A percentile compares a stretch with the other conserved stretches of the same genome.
phyloP scores from a whole-genome alignment of 2,113 vertebrate genomes.

The Protobothrops flavoviridis region DNA sequence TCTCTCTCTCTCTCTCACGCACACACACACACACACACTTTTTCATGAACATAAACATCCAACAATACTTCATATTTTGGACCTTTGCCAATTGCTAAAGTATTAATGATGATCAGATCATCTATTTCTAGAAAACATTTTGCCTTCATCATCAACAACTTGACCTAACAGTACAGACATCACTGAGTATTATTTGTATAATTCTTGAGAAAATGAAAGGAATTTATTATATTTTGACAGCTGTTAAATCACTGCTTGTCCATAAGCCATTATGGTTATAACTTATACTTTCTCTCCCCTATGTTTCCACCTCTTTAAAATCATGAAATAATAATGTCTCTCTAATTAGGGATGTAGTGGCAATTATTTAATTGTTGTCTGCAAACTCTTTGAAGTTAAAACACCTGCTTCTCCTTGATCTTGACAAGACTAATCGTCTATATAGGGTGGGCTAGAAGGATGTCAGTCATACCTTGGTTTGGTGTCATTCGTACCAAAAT shows the following conservation, averaged over 20 bases:
- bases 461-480: conserved; percentile 2
- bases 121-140: not conserved
- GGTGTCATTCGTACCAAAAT: not conserved
- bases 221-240: conserved; percentile 28
- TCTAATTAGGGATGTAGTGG: conserved; percentile 5
- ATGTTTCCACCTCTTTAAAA: conserved; percentile 16
- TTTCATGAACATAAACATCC: not conserved
- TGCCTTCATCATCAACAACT: not conserved
- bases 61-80: not conserved
- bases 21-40: not conserved
- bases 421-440: not conserved
- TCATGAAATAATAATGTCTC: not conserved
- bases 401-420: conserved; percentile 4
- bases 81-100: not conserved
- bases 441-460: not conserved
- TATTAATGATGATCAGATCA: not conserved
- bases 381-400: conserved; percentile 1
- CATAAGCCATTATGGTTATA: not conserved
- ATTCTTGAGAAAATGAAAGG: conserved; percentile 22
- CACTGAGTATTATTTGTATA: conserved; percentile 20
- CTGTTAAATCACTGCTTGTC: not conserved
- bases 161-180: not conserved
- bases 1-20: not conserved
- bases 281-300: conserved; percentile 12
- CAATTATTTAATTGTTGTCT: conserved; percentile 17